Base-by-base conservation (phyloP, 2,113 vertebrate genomes). In the Propithecus coquereli region DNA sequence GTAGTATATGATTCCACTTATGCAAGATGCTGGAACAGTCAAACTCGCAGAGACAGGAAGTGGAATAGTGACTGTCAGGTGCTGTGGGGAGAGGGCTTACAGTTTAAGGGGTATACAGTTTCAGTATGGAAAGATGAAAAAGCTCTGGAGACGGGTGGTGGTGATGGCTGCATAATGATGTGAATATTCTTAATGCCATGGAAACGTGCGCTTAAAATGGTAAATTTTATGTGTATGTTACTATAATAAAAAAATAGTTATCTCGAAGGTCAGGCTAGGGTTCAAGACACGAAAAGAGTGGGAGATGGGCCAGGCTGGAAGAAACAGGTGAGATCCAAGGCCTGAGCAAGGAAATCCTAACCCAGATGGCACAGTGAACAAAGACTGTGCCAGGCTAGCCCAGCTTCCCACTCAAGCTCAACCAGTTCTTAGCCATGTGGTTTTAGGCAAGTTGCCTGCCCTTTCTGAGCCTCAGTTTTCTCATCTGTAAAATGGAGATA, bases 21-120 rank as follows among this genome's bases (percentile, higher is more conserved):
- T 0, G 1, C 5, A 13, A 37, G 47, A 47, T 2, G 1, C 34
- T 45, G 18, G 50, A 32, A 45, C 5, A 30, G 52, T 47, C 13
- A 73, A 43, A 18, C 23, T 54, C 70, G 52, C 12, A 79, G 76
- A 45, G 18, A 20, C 77, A 80, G 52, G 18, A 57, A 40, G n/a
- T 25, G 8, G 17, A 13, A 6, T 1, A 2, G 34, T 16, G 54
- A 11, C 32, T 5, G 0, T 17, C n/a, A 32, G 25, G 83, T 27
- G 9, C 59, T 4, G 76, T 3, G 40, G 18, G 18, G 32, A 37
- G 47, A n/a, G 6, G 1, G 32, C 12, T 73, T 27, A 43, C 1
- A 3, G 12, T 7, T 73, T 73, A 25, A 73, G 8, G 14, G 71
- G 14, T 3, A 57, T 9, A 16, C 40, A 32, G 43, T 30, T 76